Base-by-base conservation (phyloP, 2,888 invertebrate genomes). In the Pyralis farinalis region DNA sequence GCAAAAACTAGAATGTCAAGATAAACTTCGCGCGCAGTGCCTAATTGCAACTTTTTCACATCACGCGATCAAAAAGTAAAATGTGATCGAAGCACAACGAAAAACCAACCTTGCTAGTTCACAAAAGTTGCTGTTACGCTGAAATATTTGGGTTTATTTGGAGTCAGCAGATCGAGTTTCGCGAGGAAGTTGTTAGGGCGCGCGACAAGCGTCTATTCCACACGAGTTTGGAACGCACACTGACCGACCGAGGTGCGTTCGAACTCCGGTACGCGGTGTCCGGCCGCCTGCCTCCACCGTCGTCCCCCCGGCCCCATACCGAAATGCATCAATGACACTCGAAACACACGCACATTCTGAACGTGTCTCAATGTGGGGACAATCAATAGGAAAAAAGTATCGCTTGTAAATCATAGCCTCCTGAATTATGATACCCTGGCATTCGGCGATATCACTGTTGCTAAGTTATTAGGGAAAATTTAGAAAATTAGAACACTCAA, bases 301-400 rank as follows among this genome's bases (percentile, higher is more conserved):
- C 60, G 38, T 38, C 60, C 82, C 75, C 69, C 59, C 63, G 63
- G 63, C 71, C 82, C 77, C 85, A 85, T 66, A 79, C 83, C 84
- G 79, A 86, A 84, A 83, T 87, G 88, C 88, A 87, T 87, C 87
- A 86, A 85, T 86, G 86, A 83, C 84, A 87, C 81, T 81, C 68
- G 68, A 76, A 77, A 69, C 66, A 82, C 79, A 79, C 86, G 83
- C 86, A 84, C 83, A 83, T 79, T 78, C 72, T 70, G 71, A 71
- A 69, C 74, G 69, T 68, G 62, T 53, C 63, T 57, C 56, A 57
- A 61, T 65, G 63, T 66, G 72, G 67, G 71, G 69, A 69, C 70
- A 75, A 78, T 76, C 76, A 71, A 78, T 78, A 71, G 46, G 49
- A 55, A 66, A 63, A 77, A 77, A 66, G 49, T 58, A 63, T 58